phyloP scores from a whole-genome alignment of 2,797 vertebrate genomes.

The Phaenicophaeus curvirostris region DNA sequence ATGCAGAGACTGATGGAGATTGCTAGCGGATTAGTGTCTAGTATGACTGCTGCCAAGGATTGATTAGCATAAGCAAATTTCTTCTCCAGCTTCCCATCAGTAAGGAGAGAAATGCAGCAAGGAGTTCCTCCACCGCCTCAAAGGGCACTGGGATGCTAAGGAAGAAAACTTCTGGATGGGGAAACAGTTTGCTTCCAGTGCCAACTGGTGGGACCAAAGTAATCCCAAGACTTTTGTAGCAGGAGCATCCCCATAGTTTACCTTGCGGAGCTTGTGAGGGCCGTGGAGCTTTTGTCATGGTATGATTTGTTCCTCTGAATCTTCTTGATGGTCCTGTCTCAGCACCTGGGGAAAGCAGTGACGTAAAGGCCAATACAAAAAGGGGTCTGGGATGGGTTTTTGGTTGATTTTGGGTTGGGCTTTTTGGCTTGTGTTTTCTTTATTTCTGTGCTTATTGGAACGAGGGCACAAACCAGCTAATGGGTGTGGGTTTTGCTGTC shows the following conservation, averaged over 20 bases:
- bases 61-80: conserved; percentile 69
- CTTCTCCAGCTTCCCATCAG: not conserved
- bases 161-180: not conserved
- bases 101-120: not conserved
- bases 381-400: not conserved
- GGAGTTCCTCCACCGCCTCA: not conserved
- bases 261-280: not conserved
- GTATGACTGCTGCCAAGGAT: conserved; percentile 9
- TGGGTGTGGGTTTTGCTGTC: not conserved
- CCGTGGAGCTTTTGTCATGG: not conserved
- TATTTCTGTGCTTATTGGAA: not conserved
- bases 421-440: not conserved
- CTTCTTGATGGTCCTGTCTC: not conserved
- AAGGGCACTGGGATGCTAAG: not conserved
- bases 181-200: not conserved
- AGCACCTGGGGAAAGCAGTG: not conserved
- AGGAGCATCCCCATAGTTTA: not conserved
- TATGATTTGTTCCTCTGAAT: not conserved
- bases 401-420: not conserved
- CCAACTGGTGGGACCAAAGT: not conserved
- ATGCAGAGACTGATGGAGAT: conserved; percentile 61
- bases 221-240: not conserved
- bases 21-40: conserved; percentile 59
- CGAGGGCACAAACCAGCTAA: not conserved
- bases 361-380: not conserved